These are phyloP conservation scores for Amphipyra berbera DNA, from an alignment of 2,888 invertebrate genomes.

Conservation along the genomic window DNA sequence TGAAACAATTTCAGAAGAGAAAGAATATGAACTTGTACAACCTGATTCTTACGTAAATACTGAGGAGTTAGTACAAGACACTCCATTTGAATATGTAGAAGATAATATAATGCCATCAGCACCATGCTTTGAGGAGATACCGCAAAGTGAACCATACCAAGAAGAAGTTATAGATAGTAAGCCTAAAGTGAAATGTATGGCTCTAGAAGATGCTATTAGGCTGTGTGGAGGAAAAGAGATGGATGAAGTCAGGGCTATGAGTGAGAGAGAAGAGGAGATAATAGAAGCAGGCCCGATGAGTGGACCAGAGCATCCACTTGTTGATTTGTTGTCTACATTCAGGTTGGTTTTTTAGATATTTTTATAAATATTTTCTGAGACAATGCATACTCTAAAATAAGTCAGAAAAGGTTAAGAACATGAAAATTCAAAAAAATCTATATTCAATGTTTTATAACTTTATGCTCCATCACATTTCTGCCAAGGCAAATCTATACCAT, in stretches of 20 bases:
- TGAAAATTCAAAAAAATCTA: too few relatives aligned
- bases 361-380: neutral
- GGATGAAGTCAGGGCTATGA: conserved; percentile 75
- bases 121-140: conserved; percentile 72
- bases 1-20: conserved; percentile 44
- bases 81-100: conserved; percentile 29
- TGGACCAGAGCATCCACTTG: conserved; percentile 81
- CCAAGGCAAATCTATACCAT: too few relatives aligned
- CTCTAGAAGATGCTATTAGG: conserved; percentile 77
- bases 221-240: conserved; percentile 79
- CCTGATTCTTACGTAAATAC: conserved; percentile 45
- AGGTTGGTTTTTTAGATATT: conserved; percentile 73
- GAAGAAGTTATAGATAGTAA: conserved; percentile 48
- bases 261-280: conserved; percentile 78
- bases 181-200: conserved; percentile 72
- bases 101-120: conserved; percentile 74
- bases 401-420: too few relatives aligned
- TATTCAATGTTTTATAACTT: too few relatives aligned
- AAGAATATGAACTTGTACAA: conserved; percentile 52
- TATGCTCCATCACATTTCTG: too few relatives aligned
- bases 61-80: conserved; percentile 12
- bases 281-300: conserved; percentile 78
- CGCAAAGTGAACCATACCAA: conserved; percentile 30
- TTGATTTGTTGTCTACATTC: conserved; percentile 83
- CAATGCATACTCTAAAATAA: too few relatives aligned